Evolutionary conservation across 2,888 invertebrate species (phyloP).

Genomic region (Cheilosia vulpina): DNA sequence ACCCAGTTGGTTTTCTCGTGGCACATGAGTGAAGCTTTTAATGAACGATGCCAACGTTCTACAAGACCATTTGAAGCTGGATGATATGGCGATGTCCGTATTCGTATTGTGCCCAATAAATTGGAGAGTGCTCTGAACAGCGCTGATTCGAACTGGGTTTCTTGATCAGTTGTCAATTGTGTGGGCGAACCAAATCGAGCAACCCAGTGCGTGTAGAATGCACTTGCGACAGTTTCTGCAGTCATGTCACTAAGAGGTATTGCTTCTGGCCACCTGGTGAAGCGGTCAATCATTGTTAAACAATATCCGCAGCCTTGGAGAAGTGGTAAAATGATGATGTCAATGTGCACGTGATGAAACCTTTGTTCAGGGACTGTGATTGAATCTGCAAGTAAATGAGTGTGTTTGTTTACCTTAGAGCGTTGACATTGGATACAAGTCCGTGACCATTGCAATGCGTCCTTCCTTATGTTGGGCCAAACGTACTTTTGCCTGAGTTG

Average conservation of each 20-base stretch:
- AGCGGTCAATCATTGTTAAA: conserved; percentile 32
- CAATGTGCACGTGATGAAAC: conserved; percentile 46
- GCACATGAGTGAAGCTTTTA: conserved; percentile 47
- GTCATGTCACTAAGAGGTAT: conserved; percentile 40
- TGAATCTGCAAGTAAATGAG: conserved; percentile 42
- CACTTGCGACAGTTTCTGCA: conserved; percentile 42
- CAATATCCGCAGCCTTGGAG: conserved; percentile 17
- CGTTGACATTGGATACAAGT: no score
- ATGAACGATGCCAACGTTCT: conserved; percentile 50
- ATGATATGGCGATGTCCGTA: conserved; percentile 47
- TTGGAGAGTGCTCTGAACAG: conserved; percentile 18
- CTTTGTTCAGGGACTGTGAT: conserved; percentile 47
- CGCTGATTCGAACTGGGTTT: conserved; percentile 29
- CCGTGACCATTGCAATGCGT: conserved; percentile 36
- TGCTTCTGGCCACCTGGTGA: conserved; percentile 41
- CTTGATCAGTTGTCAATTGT: conserved; percentile 17
- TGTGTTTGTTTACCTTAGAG: conserved; percentile 73
- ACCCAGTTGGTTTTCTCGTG: conserved; percentile 38
- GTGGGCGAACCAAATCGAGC: conserved; percentile 15
- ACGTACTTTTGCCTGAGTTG: conserved; percentile 46
- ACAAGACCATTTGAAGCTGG: conserved; percentile 57
- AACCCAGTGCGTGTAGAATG: conserved; percentile 25
- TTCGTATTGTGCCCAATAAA: background rate
- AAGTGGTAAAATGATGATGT: conserved; percentile 24
- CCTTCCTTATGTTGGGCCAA: conserved; percentile 32